Evolutionary conservation across 2,113 vertebrate genomes (phyloP), one percentile per base, ranked within the genome.

Genomic region (Plecturocebus donacophilus): DNA sequence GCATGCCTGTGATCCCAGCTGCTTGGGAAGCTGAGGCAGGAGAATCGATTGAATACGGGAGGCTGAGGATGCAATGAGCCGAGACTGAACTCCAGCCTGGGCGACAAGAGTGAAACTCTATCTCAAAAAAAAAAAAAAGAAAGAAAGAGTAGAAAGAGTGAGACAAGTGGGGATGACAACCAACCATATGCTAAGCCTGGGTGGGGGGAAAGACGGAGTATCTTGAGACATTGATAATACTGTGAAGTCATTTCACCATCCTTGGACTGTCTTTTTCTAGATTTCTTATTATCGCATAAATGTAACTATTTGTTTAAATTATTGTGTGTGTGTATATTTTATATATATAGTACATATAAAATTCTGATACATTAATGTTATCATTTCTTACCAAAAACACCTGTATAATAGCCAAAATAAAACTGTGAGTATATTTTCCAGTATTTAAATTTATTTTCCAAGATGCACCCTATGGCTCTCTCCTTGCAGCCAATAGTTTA

Each of bases 181-280:
- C 58, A 8, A 3, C 9, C 58, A 8, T 4, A 3, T 0, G 32
- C 14, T 23, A 13, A 87, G 32, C 5, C 14, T 12, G 0, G 20
- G 1, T 70, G 47, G 27, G 68, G 16, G 13, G 68, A 64, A 35
- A 80, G 8, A 42, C 14, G 32, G 32, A 38, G 47, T 27, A 3
- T 35, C 11, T 5, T 23, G 25, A 56, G 61, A n/a, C 16, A 54
- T 4, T 11, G 4, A 52, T 21, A 30, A 40, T 5, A 20, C 0
- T 20, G n/a, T 23, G n/a, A 8, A 38, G 45, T 45, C 25, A 40
- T 61, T 38, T 79, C 38, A 16, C 6, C 25, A 75, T 32, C 1
- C 42, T 32, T 20, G 27, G 6, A 9, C 0, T 14, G 7, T 9
- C 56, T 52, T 89, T 58, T 20, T 30, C 27, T 61, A 17, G n/a